These are phyloP conservation scores for Andricus quercusramuli DNA, from an alignment of 2,888 invertebrate genomes.

Conservation along the genomic window DNA sequence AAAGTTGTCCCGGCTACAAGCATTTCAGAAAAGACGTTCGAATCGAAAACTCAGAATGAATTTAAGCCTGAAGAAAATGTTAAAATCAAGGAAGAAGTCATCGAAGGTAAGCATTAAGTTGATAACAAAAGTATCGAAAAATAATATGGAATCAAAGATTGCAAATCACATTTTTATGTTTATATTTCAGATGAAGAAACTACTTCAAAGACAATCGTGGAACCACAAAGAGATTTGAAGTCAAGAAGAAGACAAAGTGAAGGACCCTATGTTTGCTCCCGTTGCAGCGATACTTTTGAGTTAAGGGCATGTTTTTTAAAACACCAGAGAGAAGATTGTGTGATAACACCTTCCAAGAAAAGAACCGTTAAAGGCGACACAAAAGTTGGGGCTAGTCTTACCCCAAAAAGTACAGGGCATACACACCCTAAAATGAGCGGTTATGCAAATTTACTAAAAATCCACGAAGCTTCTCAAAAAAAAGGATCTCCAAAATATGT, in stretches of 20 bases:
- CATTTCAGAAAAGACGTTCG: neutral
- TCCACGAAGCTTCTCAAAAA: neutral
- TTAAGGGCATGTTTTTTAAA: conserved; percentile 1
- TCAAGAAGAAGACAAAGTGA: conserved; percentile 7
- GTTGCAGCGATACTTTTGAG: neutral
- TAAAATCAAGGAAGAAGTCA: neutral
- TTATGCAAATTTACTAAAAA: neutral
- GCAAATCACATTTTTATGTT: neutral
- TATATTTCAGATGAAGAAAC: neutral
- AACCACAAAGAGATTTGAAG: neutral
- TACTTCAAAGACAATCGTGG: neutral
- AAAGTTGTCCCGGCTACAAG: neutral
- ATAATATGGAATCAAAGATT: neutral
- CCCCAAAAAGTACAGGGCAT: no score
- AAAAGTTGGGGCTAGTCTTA: neutral
- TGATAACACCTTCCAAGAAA: neutral
- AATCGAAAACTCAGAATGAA: neutral
- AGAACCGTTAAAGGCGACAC: neutral
- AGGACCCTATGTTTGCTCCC: neutral
- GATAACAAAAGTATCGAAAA: neutral
- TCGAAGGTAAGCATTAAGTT: neutral
- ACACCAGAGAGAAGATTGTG: conserved; percentile 5
- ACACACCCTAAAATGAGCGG: no score
- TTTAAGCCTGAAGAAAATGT: neutral
- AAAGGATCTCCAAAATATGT: neutral